These are phyloP conservation scores for Aphelocoma californica DNA, from an alignment of 2,797 vertebrate genomes.

Conservation along the genomic window DNA sequence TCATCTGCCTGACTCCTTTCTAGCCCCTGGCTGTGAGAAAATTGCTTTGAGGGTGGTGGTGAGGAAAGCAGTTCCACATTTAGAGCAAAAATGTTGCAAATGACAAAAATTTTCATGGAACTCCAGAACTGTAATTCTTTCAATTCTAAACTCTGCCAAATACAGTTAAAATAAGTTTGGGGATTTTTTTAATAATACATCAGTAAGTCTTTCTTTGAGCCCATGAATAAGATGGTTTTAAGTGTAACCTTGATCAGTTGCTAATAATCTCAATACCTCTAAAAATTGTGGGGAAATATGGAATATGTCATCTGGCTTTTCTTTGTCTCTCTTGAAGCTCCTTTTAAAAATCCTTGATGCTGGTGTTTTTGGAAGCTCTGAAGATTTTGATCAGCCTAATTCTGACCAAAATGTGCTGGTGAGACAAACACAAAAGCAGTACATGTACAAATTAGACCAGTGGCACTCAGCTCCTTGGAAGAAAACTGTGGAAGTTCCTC, in stretches of 20 bases:
- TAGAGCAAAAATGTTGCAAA: not conserved
- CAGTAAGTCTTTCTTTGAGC: not conserved
- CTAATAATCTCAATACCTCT: not conserved
- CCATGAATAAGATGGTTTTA: not conserved
- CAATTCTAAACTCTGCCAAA: not conserved
- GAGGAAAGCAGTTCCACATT: not conserved
- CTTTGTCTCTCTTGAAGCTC: not conserved
- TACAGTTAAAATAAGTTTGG: not conserved
- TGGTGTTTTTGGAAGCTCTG: constrained; percentile 52
- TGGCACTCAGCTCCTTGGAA: constrained; percentile 61
- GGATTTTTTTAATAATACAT: not conserved
- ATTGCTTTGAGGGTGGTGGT: not conserved
- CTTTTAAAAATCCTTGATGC: constrained; percentile 41
- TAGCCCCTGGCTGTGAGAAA: not conserved
- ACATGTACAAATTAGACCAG: not conserved
- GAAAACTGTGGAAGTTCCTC: constrained; percentile 25
- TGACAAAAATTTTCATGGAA: not conserved
- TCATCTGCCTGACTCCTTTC: not conserved
- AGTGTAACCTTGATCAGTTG: not conserved
- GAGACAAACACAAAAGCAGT: constrained; percentile 1
- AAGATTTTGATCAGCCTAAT: constrained; percentile 8
- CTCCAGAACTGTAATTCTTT: not conserved
- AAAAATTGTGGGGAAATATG: not conserved
- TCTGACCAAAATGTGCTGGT: not conserved
- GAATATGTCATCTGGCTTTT: not conserved